These are phyloP conservation scores for Tipula unca DNA, from an alignment of 2,888 invertebrate genomes.

Conservation along the genomic window DNA sequence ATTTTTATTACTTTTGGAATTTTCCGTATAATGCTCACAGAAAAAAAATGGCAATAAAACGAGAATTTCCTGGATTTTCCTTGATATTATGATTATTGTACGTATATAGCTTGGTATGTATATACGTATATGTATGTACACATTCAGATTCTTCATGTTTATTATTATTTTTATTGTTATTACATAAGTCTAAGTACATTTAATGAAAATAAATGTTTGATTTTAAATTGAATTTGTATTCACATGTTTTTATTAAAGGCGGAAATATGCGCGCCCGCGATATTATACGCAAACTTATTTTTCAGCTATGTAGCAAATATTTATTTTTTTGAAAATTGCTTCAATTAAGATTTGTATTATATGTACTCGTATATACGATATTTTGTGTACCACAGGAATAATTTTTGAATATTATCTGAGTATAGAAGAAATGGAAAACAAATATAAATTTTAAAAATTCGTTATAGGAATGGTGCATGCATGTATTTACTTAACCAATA, in stretches of 20 bases:
- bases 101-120: neutral
- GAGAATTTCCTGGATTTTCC: neutral
- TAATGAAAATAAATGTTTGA: neutral
- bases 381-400: too few relatives aligned
- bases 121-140: neutral
- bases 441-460: too few relatives aligned
- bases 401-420: too few relatives aligned
- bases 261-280: neutral
- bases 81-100: neutral
- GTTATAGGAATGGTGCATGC: too few relatives aligned
- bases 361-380: too few relatives aligned
- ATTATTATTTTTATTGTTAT: slow-evolving; percentile 8
- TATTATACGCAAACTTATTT: neutral
- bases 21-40: neutral
- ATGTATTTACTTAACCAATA: too few relatives aligned
- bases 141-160: neutral
- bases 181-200: neutral
- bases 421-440: too few relatives aligned
- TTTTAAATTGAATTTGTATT: neutral
- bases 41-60: neutral
- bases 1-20: neutral
- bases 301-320: neutral
- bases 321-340: neutral
- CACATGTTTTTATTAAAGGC: neutral
- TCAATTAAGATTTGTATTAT: too few relatives aligned